phyloP scores from a whole-genome alignment of 2,113 vertebrate species.

The Cynocephalus volans region DNA sequence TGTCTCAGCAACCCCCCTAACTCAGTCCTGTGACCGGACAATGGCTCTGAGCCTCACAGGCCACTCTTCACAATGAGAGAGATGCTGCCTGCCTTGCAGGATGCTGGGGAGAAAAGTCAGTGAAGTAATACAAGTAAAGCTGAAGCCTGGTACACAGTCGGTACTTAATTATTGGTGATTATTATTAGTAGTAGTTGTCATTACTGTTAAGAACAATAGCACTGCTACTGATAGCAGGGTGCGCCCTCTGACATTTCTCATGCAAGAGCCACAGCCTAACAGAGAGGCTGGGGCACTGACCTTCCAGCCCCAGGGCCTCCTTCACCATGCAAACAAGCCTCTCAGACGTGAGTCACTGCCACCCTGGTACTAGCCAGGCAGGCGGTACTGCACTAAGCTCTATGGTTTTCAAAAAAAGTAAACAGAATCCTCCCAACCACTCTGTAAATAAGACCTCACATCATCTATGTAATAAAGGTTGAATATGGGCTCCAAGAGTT shows the following conservation, averaged over 20 bases:
- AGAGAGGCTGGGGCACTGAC: background rate
- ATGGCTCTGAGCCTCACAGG: background rate
- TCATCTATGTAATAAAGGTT: background rate
- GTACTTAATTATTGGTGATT: background rate
- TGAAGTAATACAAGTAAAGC: background rate
- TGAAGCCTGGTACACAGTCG: background rate
- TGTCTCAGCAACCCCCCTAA: background rate
- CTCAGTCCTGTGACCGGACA: background rate
- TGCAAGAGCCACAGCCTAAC: background rate
- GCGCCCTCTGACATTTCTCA: background rate
- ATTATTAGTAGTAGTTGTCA: background rate
- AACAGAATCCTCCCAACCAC: slow-evolving; percentile 21
- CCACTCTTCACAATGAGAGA: background rate
- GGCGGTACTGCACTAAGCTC: background rate
- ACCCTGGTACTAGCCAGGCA: background rate
- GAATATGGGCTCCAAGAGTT: background rate
- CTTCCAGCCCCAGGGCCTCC: background rate
- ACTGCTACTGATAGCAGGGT: background rate
- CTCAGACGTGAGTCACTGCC: background rate
- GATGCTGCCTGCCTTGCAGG: background rate
- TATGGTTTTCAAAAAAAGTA: background rate
- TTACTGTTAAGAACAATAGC: background rate
- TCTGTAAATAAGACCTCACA: background rate
- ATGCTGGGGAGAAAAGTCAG: background rate
- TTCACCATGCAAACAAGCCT: background rate